A percentile compares a stretch with the other conserved stretches of the same genome.
Conservation (phyloP, 2,113 vertebrate genomes). For the Manacus vitellinus region DNA sequence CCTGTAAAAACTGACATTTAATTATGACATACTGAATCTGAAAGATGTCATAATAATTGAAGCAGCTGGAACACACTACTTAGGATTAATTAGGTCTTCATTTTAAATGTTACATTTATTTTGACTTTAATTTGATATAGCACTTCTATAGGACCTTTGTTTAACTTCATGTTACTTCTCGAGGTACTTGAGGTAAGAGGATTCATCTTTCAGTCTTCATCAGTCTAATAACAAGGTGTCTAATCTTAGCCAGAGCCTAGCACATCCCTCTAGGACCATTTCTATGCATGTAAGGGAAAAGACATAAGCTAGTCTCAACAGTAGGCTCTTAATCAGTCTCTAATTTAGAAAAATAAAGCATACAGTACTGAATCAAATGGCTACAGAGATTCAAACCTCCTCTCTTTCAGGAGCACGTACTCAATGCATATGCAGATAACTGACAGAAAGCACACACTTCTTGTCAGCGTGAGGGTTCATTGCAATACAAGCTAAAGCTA, state of each 20-base stretch:
- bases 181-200: background rate
- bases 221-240: background rate
- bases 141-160: background rate
- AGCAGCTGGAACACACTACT: background rate
- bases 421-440: background rate
- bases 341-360: background rate
- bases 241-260: background rate
- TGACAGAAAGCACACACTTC: background rate
- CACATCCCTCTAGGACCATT: background rate
- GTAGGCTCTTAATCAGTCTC: background rate
- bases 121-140: background rate
- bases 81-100: background rate
- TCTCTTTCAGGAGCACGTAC: accelerated
- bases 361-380: background rate
- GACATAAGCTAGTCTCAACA: background rate
- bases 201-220: background rate
- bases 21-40: background rate
- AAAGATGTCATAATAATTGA: conserved; percentile 3
- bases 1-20: conserved; percentile 11
- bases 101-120: background rate
- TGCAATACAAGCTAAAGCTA: background rate
- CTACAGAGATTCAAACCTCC: background rate
- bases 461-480: background rate
- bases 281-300: background rate
- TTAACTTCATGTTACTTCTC: background rate